Percentiles rank a stretch among this genome's conserved stretches.
These are phyloP conservation scores for Epizoanthus stellaris DNA, from an alignment of 92 coral and sea anemone species.

Conservation along the genomic window DNA sequence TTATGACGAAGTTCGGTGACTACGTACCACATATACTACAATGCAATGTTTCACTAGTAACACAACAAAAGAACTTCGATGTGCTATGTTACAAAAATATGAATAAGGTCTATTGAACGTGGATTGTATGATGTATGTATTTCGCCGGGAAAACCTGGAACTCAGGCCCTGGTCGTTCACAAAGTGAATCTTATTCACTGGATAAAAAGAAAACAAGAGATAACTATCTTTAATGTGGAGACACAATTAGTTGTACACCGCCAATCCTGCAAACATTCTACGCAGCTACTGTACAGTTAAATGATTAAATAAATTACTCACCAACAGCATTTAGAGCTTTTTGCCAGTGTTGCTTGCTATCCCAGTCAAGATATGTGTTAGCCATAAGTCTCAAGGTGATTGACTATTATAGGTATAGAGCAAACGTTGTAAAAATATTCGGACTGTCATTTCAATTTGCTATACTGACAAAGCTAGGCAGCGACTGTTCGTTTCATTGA, in stretches of 20 bases:
- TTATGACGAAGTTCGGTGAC: no score
- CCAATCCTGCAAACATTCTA: no score
- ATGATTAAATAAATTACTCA: slow-evolving; percentile 23
- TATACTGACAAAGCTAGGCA: no score
- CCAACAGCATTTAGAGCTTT: slow-evolving; percentile 96
- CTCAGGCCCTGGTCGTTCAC: neutral
- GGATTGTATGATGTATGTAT: no score
- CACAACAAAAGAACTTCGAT: no score
- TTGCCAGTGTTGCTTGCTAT: slow-evolving; percentile 82
- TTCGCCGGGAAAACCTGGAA: neutral
- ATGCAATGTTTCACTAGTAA: no score
- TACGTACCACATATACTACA: no score
- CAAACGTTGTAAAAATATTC: neutral
- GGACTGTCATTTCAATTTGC: neutral
- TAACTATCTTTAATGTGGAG: no score
- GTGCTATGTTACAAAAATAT: no score
- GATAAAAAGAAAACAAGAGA: neutral
- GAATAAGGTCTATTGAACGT: no score
- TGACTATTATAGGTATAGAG: slow-evolving; percentile 55
- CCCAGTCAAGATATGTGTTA: slow-evolving; percentile 96
- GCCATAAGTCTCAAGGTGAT: slow-evolving; percentile 93
- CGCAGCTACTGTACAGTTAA: neutral
- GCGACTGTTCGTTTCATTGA: neutral
- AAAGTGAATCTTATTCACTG: neutral
- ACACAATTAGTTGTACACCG: no score